Evolutionary conservation across 53 echinoderm and acorn worm species (phyloP).

Genomic region (Apostichopus leukothele): DNA sequence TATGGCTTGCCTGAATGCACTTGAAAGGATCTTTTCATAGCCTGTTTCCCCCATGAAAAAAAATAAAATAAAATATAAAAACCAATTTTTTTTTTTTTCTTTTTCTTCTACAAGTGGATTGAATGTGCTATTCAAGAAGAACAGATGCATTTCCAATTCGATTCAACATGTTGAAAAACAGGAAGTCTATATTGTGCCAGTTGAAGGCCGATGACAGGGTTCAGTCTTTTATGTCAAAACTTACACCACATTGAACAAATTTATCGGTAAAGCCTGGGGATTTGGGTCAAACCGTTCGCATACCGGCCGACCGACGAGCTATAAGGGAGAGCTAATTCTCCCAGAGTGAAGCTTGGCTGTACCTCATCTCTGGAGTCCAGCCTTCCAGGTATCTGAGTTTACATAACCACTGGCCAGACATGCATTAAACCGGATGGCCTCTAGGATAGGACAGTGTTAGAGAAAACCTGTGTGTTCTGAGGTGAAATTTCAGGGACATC

Average conservation of each 20-base stretch:
- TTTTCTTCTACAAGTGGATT: not conserved
- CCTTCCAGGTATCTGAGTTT: too few relatives aligned
- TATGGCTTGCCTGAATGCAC: constrained; percentile 29
- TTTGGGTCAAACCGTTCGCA: constrained; percentile 28
- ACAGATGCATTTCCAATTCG: constrained; percentile 21
- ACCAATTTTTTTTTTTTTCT: not conserved
- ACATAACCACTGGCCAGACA: too few relatives aligned
- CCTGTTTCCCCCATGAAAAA: not conserved
- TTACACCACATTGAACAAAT: not conserved
- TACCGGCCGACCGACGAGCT: too few relatives aligned
- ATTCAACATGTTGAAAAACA: constrained; percentile 43
- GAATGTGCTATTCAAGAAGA: constrained; percentile 20
- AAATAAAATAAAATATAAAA: not conserved
- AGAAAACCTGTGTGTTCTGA: too few relatives aligned
- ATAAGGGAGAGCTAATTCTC: too few relatives aligned
- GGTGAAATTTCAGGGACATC: too few relatives aligned
- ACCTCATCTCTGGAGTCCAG: too few relatives aligned
- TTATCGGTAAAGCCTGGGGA: constrained; percentile 10
- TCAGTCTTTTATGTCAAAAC: not conserved
- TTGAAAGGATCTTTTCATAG: constrained; percentile 23
- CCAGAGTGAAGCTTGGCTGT: too few relatives aligned
- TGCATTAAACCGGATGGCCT: too few relatives aligned
- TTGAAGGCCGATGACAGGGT: constrained; percentile 38
- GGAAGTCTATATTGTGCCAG: constrained; percentile 31
- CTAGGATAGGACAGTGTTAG: too few relatives aligned